Evolutionary conservation across 2,113 vertebrate species (phyloP), one percentile per base, ranked within the genome.

Genomic region (Apodemus speciosus): DNA sequence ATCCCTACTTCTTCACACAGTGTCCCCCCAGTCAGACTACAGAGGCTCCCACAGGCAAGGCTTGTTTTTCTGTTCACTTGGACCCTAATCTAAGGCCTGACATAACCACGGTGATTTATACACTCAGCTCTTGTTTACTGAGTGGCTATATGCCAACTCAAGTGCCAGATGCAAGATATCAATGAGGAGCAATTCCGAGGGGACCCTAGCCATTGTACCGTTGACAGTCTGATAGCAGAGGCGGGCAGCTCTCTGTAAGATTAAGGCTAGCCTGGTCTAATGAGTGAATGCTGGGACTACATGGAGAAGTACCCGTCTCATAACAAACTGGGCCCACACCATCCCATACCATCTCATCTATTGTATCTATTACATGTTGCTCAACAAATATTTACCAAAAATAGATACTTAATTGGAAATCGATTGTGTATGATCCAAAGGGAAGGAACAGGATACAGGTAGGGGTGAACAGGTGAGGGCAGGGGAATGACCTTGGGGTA

Each of bases 1-100:
- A n/a, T 4, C n/a, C 49, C 32, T 4, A 13, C 6, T 38, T 30
- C 43, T 43, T 35, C 30, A 53, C 2, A 35, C 0, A 35, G 4
- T 38, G 38, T 25, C 11, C 16, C 11, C 16, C 25, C 40, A 9
- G 4, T 35, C 4, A 71, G 77, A 73, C n/a, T 0, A 4, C 0
- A n/a, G 32, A n/a, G 25, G 20, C 60, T 91, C 58, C 77, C 27
- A 40, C 35, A 10, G 72, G n/a, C 9, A 3, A 3, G 25, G n/a
- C 25, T 6, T 8, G 14, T 21, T 62, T 71, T 43, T 73, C 46
- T 68, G 38, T 85, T 49, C 90, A 32, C 11, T 25, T 5, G 43
- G 87, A 14, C 49, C 18, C 72, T 80, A 68, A 46, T 10, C 38
- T 49, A 38, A 77, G 21, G 56, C 3, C 3, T 25, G 15, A 68